A percentile compares a stretch with the other conserved stretches of the same genome.
Evolutionary conservation across 1,140 invertebrate species (phyloP).

Genomic region (Chionoecetes opilio): DNA sequence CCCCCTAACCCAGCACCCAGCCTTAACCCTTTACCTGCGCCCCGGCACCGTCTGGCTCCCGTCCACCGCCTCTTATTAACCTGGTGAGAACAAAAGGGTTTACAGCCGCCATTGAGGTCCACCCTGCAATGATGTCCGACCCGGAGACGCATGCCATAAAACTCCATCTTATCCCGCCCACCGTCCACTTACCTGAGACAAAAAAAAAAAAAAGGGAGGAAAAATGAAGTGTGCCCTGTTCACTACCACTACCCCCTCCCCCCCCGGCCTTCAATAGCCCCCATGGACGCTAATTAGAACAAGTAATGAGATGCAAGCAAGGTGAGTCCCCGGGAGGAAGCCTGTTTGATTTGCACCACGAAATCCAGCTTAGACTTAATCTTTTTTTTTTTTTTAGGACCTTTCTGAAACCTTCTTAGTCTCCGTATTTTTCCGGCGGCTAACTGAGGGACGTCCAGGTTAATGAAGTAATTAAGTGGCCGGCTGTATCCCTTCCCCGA

Average conservation of each 20-base stretch:
- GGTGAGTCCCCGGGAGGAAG: constrained; percentile 38
- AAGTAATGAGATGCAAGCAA: constrained; percentile 69
- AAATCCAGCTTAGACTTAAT: background rate
- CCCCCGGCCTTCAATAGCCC: background rate
- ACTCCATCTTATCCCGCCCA: background rate
- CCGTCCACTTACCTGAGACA: background rate
- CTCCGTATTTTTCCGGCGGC: constrained; percentile 48
- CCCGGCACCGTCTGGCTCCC: background rate
- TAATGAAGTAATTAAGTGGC: constrained; percentile 73
- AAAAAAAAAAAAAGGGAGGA: background rate
- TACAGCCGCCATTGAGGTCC: constrained; percentile 63
- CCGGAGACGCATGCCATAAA: constrained; percentile 39
- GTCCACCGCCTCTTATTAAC: constrained; percentile 60
- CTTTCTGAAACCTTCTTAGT: background rate
- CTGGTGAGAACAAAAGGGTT: constrained; percentile 71
- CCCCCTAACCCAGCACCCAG: background rate
- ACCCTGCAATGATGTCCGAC: constrained; percentile 62
- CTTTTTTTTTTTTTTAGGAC: background rate
- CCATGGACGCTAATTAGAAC: constrained; percentile 51
- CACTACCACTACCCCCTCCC: background rate
- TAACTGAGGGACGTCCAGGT: constrained; percentile 41
- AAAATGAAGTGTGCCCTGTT: constrained; percentile 34
- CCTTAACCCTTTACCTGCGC: background rate
- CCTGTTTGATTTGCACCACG: constrained; percentile 41
- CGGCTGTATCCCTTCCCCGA: constrained; percentile 35